These are phyloP conservation scores for Papio anubis DNA, from an alignment of 2,113 vertebrate genomes.

Conservation along the genomic window DNA sequence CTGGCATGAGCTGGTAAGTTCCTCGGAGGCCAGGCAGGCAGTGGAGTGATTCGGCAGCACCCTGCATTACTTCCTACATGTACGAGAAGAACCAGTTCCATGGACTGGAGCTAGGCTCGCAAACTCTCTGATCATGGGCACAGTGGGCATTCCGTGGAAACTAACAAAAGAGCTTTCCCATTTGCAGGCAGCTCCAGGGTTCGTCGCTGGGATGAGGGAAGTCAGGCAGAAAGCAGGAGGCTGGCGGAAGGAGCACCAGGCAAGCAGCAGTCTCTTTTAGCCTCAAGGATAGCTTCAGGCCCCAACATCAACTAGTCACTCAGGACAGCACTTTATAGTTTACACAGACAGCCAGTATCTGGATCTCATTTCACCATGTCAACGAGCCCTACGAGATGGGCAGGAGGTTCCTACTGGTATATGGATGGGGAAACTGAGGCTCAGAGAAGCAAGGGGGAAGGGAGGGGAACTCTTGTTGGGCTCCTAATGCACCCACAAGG, in stretches of 20 bases:
- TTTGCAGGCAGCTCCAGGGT: neutral
- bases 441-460: neutral
- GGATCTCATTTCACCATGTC: neutral
- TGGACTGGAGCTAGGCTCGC: neutral
- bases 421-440: neutral
- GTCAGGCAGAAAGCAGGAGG: neutral
- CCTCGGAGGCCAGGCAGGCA: too few species aligned
- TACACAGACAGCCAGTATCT: neutral
- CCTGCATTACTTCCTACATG: too few species aligned
- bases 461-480: neutral
- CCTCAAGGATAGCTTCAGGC: neutral
- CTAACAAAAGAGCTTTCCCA: neutral
- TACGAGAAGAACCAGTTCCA: neutral
- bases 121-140: fast-evolving
- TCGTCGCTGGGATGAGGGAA: neutral
- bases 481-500: neutral
- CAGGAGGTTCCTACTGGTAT: neutral
- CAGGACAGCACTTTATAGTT: neutral
- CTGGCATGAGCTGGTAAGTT: neutral
- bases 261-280: neutral
- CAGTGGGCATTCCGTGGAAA: neutral
- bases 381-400: fast-evolving
- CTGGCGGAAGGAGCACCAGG: neutral
- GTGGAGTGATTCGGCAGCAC: neutral
- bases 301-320: too few species aligned